phyloP scores from a whole-genome alignment of 2,797 vertebrate species.

The Paratrypauchen microcephalus region DNA sequence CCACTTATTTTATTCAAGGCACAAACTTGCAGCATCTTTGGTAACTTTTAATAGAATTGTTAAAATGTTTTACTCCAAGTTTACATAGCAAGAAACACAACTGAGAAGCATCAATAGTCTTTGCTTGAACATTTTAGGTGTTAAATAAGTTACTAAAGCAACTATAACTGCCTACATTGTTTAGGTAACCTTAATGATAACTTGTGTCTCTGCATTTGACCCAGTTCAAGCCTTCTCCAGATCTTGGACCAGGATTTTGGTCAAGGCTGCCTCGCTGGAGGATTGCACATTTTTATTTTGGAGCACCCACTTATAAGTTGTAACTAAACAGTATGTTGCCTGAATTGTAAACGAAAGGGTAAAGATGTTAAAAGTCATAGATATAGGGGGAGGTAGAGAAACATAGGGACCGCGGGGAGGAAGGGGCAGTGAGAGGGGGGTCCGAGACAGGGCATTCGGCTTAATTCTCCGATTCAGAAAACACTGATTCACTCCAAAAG shows the following conservation, averaged over 20 bases:
- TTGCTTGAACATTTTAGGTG: too few relatives aligned
- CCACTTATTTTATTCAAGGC: constrained; percentile 24
- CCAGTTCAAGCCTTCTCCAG: background rate
- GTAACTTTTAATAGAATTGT: constrained; percentile 34
- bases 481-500: constrained; percentile 53
- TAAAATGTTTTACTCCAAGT: constrained; percentile 14
- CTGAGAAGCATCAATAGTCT: background rate
- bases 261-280: too few relatives aligned
- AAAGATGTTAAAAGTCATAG: constrained; percentile 2
- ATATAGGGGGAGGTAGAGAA: constrained; percentile 57
- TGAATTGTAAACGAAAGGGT: constrained; percentile 14
- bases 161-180: background rate
- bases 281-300: background rate
- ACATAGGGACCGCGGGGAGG: constrained; percentile 56
- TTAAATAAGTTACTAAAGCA: background rate
- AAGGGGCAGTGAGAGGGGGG: constrained; percentile 59
- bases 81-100: constrained; percentile 32
- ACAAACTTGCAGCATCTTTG: constrained; percentile 39
- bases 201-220: background rate
- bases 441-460: constrained; percentile 39
- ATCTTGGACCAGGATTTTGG: too few relatives aligned
- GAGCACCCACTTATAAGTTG: background rate
- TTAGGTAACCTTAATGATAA: background rate
- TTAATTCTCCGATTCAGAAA: constrained; percentile 49
- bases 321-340: constrained; percentile 13